These are phyloP conservation scores for Cryptocephalus primarius DNA, from an alignment of 2,888 invertebrate genomes.

Conservation along the genomic window DNA sequence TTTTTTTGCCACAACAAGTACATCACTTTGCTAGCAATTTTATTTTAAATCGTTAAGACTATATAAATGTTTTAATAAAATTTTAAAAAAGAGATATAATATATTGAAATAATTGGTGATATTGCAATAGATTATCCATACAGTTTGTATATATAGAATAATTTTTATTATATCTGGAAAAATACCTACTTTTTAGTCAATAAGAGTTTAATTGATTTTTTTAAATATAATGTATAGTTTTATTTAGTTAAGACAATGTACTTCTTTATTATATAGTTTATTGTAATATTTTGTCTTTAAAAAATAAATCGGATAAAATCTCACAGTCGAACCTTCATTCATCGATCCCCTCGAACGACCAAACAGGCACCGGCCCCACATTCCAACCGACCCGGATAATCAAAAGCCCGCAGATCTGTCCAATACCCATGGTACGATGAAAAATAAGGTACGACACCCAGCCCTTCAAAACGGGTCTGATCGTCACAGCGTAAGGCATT, in stretches of 20 bases:
- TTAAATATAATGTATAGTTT: constrained; percentile 30
- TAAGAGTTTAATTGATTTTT: constrained; percentile 26
- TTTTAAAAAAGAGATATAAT: neutral
- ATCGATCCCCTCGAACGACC: too few relatives aligned
- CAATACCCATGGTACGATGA: too few relatives aligned
- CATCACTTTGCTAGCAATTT: too few relatives aligned
- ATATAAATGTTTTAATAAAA: neutral
- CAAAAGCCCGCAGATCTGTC: too few relatives aligned
- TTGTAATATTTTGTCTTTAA: constrained; percentile 33
- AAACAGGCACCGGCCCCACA: too few relatives aligned
- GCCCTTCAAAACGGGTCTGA: too few relatives aligned
- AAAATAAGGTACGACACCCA: too few relatives aligned
- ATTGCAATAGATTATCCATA: constrained; percentile 23
- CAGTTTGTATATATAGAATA: constrained; percentile 27
- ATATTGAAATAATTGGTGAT: constrained; percentile 17
- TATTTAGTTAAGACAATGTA: constrained; percentile 31
- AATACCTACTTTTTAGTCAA: constrained; percentile 24
- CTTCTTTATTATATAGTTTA: constrained; percentile 32
- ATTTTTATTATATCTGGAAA: constrained; percentile 25
- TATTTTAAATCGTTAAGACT: neutral
- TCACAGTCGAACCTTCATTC: too few relatives aligned
- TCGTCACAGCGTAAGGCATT: too few relatives aligned
- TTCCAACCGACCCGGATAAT: too few relatives aligned
- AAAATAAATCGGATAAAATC: constrained; percentile 13
- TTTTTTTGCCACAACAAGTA: too few relatives aligned